These are phyloP conservation scores for Bombus difficillimus DNA, from an alignment of 1,140 invertebrate genomes.

Conservation along the genomic window DNA sequence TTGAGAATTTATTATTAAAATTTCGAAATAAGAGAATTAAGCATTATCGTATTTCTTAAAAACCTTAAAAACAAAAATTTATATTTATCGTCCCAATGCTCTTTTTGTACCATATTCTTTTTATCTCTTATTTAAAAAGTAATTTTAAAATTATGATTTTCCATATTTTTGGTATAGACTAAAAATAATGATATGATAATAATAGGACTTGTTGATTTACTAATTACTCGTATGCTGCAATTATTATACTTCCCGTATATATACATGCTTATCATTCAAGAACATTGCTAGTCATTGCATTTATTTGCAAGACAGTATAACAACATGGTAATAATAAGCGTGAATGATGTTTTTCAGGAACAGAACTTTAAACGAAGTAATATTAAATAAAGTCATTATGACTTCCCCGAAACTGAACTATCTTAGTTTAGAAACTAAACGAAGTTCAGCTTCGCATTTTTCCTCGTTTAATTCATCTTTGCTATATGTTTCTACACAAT, in stretches of 20 bases:
- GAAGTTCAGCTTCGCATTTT: neutral
- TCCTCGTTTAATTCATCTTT: neutral
- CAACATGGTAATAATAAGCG: constrained; percentile 6
- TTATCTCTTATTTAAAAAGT: neutral
- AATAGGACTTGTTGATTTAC: neutral
- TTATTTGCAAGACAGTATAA: neutral
- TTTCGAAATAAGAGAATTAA: neutral
- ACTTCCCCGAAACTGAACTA: neutral
- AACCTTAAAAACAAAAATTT: neutral
- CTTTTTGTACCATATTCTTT: neutral
- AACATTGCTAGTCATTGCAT: neutral
- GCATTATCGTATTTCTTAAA: neutral
- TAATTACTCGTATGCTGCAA: neutral
- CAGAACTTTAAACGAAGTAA: neutral
- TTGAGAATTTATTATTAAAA: neutral
- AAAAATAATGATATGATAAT: neutral
- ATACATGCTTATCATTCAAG: neutral
- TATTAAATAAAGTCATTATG: constrained; percentile 7
- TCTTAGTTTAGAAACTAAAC: neutral
- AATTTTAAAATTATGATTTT: neutral
- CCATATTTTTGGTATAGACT: neutral
- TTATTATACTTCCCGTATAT: neutral
- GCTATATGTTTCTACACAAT: neutral
- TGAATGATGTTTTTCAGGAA: neutral
- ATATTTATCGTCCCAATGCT: neutral